Percentiles rank a stretch among this genome's conserved stretches.
phyloP scores from a whole-genome alignment of 2,797 vertebrate species.

The Kryptopterus vitreolus region DNA sequence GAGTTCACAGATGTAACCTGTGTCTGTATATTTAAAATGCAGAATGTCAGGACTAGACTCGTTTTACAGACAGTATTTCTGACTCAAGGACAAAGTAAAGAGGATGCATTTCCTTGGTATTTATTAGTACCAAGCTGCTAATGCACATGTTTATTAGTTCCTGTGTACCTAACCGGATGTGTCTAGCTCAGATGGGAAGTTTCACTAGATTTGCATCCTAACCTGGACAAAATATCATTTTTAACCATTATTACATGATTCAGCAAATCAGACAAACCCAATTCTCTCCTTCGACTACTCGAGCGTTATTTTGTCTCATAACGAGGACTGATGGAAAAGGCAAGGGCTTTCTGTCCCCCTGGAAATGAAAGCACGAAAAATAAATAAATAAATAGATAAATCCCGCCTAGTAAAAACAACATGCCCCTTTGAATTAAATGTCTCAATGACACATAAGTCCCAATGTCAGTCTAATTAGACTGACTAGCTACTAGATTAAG shows the following conservation, averaged over 20 bases:
- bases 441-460: neutral
- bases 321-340: neutral
- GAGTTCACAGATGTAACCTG: neutral
- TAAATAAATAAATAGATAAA: too few relatives aligned
- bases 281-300: neutral
- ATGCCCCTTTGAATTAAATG: neutral
- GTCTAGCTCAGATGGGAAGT: neutral
- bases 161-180: conserved; percentile 8
- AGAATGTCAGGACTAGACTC: neutral
- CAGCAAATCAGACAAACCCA: neutral
- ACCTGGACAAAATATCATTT: neutral
- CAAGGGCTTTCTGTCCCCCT: neutral
- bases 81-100: conserved; percentile 40
- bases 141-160: conserved; percentile 42
- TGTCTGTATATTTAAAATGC: neutral
- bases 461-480: conserved; percentile 11
- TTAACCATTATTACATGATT: neutral
- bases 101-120: conserved; percentile 45
- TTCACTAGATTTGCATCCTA: neutral
- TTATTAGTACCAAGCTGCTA: conserved; percentile 8
- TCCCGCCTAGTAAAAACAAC: neutral
- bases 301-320: neutral
- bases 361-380: neutral
- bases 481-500: neutral
- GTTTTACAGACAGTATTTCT: neutral